Conservation (phyloP, 2,888 invertebrate species). For the Esperia sulphurella region DNA sequence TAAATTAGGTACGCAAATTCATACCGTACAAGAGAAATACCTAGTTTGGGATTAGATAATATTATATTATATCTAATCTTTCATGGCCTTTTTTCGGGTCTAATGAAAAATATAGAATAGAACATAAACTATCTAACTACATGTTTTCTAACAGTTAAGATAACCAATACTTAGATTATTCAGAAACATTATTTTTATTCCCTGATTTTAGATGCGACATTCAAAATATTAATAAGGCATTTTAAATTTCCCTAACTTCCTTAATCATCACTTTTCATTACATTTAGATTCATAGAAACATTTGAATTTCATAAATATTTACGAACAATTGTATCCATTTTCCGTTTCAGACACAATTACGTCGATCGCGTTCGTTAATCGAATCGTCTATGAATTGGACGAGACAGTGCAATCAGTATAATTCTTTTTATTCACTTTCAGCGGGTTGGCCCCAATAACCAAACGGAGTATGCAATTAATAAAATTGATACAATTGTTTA, state of each 20-base stretch:
- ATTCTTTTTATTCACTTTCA: slow-evolving; percentile 1
- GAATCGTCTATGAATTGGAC: slow-evolving; percentile 2
- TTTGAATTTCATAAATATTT: slow-evolving; percentile 9
- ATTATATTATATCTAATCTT: no score
- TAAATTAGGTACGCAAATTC: no score
- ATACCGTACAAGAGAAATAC: no score
- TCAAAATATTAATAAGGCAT: no score
- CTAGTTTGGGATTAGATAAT: no score
- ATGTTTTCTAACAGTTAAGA: no score
- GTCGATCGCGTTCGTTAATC: neutral
- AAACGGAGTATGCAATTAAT: neutral
- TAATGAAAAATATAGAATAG: no score
- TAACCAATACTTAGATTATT: no score
- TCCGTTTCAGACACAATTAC: neutral
- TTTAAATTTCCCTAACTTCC: neutral
- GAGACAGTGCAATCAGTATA: slow-evolving; percentile 2
- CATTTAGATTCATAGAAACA: slow-evolving; percentile 7
- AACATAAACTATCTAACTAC: no score
- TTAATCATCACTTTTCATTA: neutral
- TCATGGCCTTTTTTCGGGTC: no score
- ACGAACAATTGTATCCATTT: slow-evolving; percentile 1
- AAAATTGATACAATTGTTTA: neutral
- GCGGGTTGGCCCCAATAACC: neutral
- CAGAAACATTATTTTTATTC: no score
- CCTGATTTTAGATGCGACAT: no score